A percentile compares a stretch with the other conserved stretches of the same genome.
These are phyloP conservation scores for Oconnorella tubifera DNA, from an alignment of 2,888 invertebrate species.

Conservation along the genomic window DNA sequence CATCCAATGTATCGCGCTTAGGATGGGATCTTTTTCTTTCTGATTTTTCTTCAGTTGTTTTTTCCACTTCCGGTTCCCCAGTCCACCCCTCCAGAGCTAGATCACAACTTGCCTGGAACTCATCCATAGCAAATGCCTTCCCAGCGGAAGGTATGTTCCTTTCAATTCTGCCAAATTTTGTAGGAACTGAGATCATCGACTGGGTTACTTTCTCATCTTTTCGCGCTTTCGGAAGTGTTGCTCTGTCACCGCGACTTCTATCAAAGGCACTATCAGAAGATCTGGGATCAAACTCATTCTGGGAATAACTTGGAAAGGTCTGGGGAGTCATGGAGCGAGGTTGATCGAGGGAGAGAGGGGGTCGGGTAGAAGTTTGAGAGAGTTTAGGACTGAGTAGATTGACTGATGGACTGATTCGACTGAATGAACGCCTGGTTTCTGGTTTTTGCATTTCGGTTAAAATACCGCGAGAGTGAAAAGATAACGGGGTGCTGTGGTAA, in stretches of 20 bases:
- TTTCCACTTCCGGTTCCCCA: not conserved
- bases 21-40: not conserved
- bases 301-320: too few species aligned
- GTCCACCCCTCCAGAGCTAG: conserved; percentile 1
- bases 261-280: too few species aligned
- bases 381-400: too few species aligned
- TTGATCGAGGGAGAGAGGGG: too few species aligned
- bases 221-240: conserved; percentile 4
- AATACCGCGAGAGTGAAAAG: too few species aligned
- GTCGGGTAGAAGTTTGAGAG: too few species aligned
- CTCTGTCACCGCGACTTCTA: not conserved
- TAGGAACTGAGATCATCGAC: not conserved
- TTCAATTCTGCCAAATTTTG: not conserved
- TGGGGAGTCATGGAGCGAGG: too few species aligned
- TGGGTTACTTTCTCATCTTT: not conserved
- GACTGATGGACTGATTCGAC: too few species aligned
- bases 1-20: not conserved
- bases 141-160: not conserved
- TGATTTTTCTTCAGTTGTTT: not conserved
- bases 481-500: too few species aligned
- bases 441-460: too few species aligned
- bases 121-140: conserved; percentile 1
- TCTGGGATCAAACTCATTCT: too few species aligned
- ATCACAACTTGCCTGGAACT: not conserved
- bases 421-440: too few species aligned